phyloP scores from a whole-genome alignment of 2,797 vertebrate genomes.

The Phoeniculus purpureus region DNA sequence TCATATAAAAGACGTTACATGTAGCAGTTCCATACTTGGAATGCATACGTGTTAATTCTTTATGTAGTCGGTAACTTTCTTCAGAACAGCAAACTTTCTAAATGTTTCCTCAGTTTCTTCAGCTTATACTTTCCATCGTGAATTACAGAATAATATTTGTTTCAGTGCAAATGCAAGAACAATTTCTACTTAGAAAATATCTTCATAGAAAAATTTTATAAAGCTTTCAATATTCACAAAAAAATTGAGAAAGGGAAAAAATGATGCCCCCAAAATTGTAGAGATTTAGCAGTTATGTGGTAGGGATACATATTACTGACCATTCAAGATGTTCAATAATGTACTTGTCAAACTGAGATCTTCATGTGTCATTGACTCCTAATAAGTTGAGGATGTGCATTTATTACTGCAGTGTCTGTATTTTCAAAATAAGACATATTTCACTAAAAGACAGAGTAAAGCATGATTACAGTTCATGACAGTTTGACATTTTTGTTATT shows the following conservation, averaged over 20 bases:
- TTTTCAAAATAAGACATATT: background rate
- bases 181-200: too few species aligned
- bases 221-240: background rate
- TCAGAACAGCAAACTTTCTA: too few species aligned
- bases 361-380: background rate
- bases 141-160: too few species aligned
- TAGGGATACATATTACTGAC: background rate
- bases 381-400: background rate
- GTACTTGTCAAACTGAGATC: background rate
- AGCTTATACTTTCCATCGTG: too few species aligned
- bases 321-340: background rate
- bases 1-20: background rate
- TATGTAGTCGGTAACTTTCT: background rate
- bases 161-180: too few species aligned
- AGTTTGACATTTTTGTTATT: slow-evolving; percentile 28
- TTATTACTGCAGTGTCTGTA: background rate
- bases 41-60: background rate
- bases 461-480: background rate
- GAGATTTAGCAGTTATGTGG: background rate
- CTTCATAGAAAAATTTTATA: too few species aligned
- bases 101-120: too few species aligned
- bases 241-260: background rate
- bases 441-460: slow-evolving; percentile 13
- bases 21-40: background rate
- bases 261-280: background rate